Evolutionary conservation across 2,797 vertebrate species (phyloP), one percentile per base, ranked within the genome.

Genomic region (Poecilia velifera): DNA sequence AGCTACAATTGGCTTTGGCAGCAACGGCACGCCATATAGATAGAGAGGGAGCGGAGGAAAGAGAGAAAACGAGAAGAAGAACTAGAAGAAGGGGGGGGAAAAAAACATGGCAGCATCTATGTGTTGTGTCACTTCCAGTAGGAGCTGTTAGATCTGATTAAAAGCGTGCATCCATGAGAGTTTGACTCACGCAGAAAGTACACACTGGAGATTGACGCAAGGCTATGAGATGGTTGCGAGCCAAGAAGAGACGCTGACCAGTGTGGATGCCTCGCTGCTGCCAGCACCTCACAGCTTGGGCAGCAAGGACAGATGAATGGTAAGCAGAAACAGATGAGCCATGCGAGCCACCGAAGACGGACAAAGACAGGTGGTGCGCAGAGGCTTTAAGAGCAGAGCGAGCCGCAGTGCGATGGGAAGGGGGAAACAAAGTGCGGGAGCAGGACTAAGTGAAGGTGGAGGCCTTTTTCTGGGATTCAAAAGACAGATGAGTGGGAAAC

Each of bases 1-100:
- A 80, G 87, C 83, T 85, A 86, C 91, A 88, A 92, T 93, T 91
- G 92, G 86, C 87, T 91, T 82, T 91, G 94, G 93, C 93, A 94
- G 88, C 84, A 8, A 79, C 34, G 75, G 78, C 82, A 82, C 75
- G 83, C 83, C 72, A 77, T 76, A 87, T 81, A 84, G 84, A 88
- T 72, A 53, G 82, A 47, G 72, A 22, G 79, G 49, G 53, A 57
- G 51, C 1, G 12, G 41, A 43, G 5, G 83, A 88, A 66, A 72
- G 81, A 47, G 72, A 22, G 80, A 64, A 45, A 36, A 43, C 5
- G 49, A 13, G 57, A 36, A 13, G 57, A 36, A 39, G 13, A 6
- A 59, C 3, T 3, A 57, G 18, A 12, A 13, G 3, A 13, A 1
- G 6, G 1, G 10, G 47, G 47, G 5, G 8, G 0, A 1, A 4